Evolutionary conservation across 2,797 vertebrate genomes (phyloP).

Genomic region (Syngnathus acus): DNA sequence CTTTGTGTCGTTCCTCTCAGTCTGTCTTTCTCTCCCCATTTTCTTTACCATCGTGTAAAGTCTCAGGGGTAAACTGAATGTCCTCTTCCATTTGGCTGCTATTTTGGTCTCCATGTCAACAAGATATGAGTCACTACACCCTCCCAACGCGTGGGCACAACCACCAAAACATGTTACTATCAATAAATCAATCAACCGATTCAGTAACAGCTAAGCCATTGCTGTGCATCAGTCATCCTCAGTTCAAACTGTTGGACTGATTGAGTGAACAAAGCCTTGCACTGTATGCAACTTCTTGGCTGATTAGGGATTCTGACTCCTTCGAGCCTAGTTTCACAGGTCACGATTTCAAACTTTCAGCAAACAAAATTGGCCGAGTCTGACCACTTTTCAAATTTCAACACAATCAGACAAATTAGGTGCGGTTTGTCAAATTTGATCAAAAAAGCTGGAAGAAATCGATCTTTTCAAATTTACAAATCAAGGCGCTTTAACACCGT

Average conservation of each 20-base stretch:
- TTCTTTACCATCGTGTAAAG: slow-evolving; percentile 50
- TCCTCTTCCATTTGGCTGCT: slow-evolving; percentile 65
- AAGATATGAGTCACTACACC: slow-evolving; percentile 65
- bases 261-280: slow-evolving; percentile 28
- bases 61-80: slow-evolving; percentile 65
- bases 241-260: slow-evolving; percentile 33
- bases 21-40: slow-evolving; percentile 52
- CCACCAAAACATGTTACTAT: slow-evolving; percentile 54
- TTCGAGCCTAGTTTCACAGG: slow-evolving; percentile 44
- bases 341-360: slow-evolving; percentile 13
- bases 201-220: slow-evolving; percentile 22
- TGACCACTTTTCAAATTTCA: not conserved
- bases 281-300: slow-evolving; percentile 26
- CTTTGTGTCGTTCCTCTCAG: slow-evolving; percentile 52
- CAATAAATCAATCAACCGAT: slow-evolving; percentile 44
- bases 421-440: not conserved
- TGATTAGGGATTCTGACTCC: slow-evolving; percentile 38
- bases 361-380: not conserved
- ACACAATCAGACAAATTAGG: not conserved
- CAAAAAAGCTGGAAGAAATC: not conserved
- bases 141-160: slow-evolving; percentile 48
- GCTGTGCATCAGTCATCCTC: slow-evolving; percentile 16
- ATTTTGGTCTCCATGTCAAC: slow-evolving; percentile 67
- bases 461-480: not conserved
- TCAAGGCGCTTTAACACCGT: too few relatives aligned